Evolutionary conservation across 2,888 invertebrate species (phyloP).

Genomic region (Dryobota labecula): DNA sequence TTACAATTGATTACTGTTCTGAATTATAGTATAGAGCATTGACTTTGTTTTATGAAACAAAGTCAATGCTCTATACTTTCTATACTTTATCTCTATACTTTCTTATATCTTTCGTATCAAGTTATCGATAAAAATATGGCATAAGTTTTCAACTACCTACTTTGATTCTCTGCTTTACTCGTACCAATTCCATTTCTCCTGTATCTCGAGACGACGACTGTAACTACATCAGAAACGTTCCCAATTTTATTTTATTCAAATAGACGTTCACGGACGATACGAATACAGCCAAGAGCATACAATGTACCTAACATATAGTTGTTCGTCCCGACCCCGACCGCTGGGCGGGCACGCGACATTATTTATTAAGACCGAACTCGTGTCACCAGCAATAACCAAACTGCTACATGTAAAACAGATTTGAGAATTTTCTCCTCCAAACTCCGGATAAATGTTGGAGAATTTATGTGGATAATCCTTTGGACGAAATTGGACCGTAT

Average conservation of each 20-base stretch:
- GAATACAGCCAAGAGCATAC: conserved; percentile 42
- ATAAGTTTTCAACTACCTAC: neutral
- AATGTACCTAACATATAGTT: conserved; percentile 59
- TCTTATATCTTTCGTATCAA: neutral
- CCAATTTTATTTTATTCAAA: conserved; percentile 42
- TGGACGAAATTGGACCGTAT: conserved; percentile 29
- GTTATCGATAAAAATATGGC: neutral
- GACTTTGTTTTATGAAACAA: neutral
- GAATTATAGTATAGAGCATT: neutral
- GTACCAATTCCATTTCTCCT: neutral
- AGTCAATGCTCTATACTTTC: too few relatives aligned
- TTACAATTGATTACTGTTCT: conserved; percentile 12
- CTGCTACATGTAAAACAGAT: conserved; percentile 68
- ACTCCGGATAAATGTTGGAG: conserved; percentile 39
- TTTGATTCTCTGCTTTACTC: neutral
- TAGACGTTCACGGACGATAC: conserved; percentile 34
- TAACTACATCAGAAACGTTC: conserved; percentile 1
- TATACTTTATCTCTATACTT: neutral
- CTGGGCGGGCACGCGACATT: conserved; percentile 61
- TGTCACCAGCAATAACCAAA: conserved; percentile 67
- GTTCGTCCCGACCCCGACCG: conserved; percentile 59
- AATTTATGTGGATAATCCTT: conserved; percentile 57
- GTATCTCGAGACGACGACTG: conserved; percentile 1
- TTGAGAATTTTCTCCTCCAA: conserved; percentile 59
- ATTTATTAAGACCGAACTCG: conserved; percentile 69